A percentile compares a stretch with the other conserved stretches of the same genome.
Conservation (phyloP, 2,797 vertebrate species). For the Paguma larvata region DNA sequence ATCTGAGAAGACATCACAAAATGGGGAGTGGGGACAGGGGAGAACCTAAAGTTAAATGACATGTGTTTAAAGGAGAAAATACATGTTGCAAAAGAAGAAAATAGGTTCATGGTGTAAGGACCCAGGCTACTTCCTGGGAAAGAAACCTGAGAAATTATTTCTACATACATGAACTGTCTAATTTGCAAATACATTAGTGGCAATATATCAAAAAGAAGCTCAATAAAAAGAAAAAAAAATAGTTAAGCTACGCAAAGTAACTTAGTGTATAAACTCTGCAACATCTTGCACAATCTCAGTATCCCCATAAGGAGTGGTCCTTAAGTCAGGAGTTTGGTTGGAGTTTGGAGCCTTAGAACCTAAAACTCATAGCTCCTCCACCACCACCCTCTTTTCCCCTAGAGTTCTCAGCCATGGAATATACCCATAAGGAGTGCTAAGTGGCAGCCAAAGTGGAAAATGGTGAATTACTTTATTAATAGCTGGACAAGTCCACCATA, state of each 20-base stretch:
- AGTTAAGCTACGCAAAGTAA: neutral
- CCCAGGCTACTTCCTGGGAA: neutral
- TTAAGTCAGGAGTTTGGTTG: neutral
- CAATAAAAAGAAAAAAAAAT: neutral
- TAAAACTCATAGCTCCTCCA: neutral
- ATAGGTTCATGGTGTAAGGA: neutral
- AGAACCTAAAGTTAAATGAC: neutral
- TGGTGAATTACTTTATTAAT: neutral
- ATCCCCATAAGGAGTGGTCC: neutral
- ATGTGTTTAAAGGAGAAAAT: neutral
- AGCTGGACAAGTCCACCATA: neutral
- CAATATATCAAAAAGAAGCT: slow-evolving; percentile 1
- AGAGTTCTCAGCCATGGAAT: neutral
- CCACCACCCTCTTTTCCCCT: neutral
- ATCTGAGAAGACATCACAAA: neutral
- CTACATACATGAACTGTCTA: neutral
- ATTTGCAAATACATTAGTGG: neutral
- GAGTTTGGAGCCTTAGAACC: neutral
- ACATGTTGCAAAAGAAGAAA: slow-evolving; percentile 35
- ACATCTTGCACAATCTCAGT: neutral
- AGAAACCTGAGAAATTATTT: slow-evolving; percentile 1
- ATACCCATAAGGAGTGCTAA: neutral
- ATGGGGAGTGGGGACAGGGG: fast-evolving
- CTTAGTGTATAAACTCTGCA: neutral
- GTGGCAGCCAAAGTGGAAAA: neutral